These are phyloP conservation scores for Muntiacus muntjak DNA, from an alignment of 2,113 vertebrate genomes.

Conservation along the genomic window DNA sequence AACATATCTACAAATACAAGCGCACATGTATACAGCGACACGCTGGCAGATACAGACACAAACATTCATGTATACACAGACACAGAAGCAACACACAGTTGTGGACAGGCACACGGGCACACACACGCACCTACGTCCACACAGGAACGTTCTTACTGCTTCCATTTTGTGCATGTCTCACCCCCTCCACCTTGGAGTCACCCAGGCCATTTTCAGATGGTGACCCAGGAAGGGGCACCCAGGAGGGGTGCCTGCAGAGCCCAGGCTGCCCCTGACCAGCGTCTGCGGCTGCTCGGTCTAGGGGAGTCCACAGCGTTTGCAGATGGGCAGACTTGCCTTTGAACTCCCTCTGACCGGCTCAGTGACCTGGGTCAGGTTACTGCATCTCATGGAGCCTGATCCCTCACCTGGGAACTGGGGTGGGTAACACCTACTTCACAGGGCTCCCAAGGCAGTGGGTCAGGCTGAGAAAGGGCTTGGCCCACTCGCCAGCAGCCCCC, in stretches of 20 bases:
- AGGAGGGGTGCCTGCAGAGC: background rate
- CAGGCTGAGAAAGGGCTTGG: fast-evolving
- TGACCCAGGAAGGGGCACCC: background rate
- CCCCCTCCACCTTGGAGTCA: background rate
- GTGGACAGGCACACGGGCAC: fast-evolving
- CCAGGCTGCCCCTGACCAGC: background rate
- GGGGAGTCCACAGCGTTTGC: too few relatives aligned
- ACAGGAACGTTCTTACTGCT: background rate
- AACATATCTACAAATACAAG: background rate
- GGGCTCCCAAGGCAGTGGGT: fast-evolving
- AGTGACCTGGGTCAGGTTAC: background rate
- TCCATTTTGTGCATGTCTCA: background rate
- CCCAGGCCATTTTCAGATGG: background rate
- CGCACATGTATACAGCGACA: fast-evolving
- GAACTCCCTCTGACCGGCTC: background rate
- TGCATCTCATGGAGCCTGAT: background rate
- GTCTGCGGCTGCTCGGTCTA: fast-evolving
- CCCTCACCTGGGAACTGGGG: background rate
- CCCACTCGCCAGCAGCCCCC: fast-evolving
- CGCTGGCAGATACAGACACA: background rate
- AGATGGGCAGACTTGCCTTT: background rate
- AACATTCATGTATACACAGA: fast-evolving
- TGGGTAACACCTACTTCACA: fast-evolving
- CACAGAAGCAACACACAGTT: background rate
- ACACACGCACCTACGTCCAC: fast-evolving